phyloP scores from a whole-genome alignment of 2,797 vertebrate species.

The Buceros bicornis region DNA sequence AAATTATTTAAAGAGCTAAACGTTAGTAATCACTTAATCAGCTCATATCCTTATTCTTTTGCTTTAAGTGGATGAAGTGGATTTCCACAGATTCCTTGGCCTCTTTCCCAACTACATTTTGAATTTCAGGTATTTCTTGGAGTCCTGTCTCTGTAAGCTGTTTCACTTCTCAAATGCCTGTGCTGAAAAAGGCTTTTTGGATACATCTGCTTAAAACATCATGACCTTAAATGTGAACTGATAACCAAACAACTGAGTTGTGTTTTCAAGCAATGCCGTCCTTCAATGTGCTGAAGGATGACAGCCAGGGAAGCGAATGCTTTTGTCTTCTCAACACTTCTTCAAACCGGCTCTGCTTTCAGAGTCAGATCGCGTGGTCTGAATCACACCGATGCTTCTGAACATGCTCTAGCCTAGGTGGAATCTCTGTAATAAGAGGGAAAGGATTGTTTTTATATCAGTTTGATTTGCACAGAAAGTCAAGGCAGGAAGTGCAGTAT shows the following conservation, averaged over 20 bases:
- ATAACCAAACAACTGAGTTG: not conserved
- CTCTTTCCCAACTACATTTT: not conserved
- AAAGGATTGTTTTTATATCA: not conserved
- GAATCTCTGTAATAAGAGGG: not conserved
- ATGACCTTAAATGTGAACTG: not conserved
- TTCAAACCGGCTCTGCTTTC: conserved; percentile 18
- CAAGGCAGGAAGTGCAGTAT: not conserved
- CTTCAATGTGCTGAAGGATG: not conserved
- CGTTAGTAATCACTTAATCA: not conserved
- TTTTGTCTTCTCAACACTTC: not conserved
- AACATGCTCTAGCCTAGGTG: not conserved
- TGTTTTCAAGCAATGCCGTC: not conserved
- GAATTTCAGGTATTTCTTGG: not conserved
- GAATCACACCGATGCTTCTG: not conserved
- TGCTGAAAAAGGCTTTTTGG: not conserved
- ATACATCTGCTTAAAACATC: not conserved
- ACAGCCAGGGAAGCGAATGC: not conserved
- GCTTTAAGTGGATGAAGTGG: not conserved
- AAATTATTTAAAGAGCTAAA: not conserved
- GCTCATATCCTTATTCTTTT: not conserved
- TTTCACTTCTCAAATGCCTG: not conserved
- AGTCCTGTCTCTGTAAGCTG: not conserved
- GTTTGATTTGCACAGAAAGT: not conserved
- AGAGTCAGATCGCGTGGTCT: not conserved
- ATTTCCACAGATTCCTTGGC: not conserved